A percentile compares a stretch with the other conserved stretches of the same genome.
Conservation (phyloP, 2,113 vertebrate genomes). For the Anoplopoma fimbria region DNA sequence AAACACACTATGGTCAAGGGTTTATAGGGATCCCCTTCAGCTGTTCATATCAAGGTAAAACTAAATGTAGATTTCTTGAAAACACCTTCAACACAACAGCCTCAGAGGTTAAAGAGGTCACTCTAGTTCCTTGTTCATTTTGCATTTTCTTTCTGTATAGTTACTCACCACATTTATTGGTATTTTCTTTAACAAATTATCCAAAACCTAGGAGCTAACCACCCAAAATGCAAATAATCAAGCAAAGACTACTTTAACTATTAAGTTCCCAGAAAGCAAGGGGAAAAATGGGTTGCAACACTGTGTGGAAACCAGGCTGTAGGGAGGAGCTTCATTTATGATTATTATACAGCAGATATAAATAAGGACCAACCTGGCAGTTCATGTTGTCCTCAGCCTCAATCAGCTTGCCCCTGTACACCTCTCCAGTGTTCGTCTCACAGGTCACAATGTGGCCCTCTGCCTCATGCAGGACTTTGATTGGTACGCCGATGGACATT, state of each 20-base stretch:
- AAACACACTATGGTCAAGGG: too few relatives aligned
- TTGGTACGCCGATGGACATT: slow-evolving; percentile 97
- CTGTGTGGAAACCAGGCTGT: not conserved
- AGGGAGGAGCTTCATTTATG: not conserved
- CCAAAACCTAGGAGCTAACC: not conserved
- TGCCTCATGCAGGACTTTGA: slow-evolving; percentile 98
- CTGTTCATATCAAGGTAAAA: too few relatives aligned
- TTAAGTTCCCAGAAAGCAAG: not conserved
- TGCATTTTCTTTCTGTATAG: not conserved
- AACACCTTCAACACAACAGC: too few relatives aligned
- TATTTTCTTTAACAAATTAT: not conserved
- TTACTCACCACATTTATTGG: not conserved
- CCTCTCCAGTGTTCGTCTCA: slow-evolving; percentile 96
- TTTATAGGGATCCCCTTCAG: too few relatives aligned
- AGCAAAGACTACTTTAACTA: not conserved
- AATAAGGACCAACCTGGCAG: slow-evolving; percentile 88
- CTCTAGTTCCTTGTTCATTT: too few relatives aligned
- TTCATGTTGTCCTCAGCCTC: slow-evolving; percentile 99
- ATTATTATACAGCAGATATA: not conserved
- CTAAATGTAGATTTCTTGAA: too few relatives aligned
- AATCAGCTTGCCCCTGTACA: slow-evolving; percentile 96
- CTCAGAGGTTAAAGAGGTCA: too few relatives aligned
- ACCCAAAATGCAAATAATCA: not conserved
- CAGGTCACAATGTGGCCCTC: slow-evolving; percentile 98
- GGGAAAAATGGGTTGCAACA: not conserved